Conservation (phyloP, 2,797 vertebrate species). For the Botia almorhae region DNA sequence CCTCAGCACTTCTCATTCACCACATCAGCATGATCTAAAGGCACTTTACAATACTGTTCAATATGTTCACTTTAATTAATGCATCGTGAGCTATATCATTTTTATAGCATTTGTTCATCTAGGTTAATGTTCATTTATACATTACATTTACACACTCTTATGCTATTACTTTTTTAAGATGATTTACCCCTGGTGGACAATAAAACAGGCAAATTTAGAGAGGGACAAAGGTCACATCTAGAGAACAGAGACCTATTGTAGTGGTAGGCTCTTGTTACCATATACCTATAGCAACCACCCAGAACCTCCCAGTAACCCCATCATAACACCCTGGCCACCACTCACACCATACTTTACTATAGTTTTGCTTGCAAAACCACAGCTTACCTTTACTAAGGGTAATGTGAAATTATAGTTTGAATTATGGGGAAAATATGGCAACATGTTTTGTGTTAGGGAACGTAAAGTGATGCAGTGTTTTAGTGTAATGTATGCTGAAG, state of each 20-base stretch:
- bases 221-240: too few species aligned
- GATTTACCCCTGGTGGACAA: too few species aligned
- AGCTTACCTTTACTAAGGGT: neutral
- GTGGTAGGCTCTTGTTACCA: too few species aligned
- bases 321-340: neutral
- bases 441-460: too few species aligned
- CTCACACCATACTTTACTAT: neutral
- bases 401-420: too few species aligned
- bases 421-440: neutral
- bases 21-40: neutral
- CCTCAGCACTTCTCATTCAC: slow-evolving; percentile 19
- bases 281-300: too few species aligned
- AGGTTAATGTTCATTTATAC: neutral
- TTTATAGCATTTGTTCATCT: neutral
- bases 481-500: too few species aligned
- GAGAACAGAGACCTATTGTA: too few species aligned
- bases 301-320: neutral
- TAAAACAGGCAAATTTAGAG: too few species aligned
- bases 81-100: neutral
- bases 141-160: too few species aligned
- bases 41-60: neutral
- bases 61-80: neutral
- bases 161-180: neutral
- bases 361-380: neutral
- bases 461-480: too few species aligned